phyloP scores from a whole-genome alignment of 2,113 vertebrate genomes.

The Vidua chalybeata region DNA sequence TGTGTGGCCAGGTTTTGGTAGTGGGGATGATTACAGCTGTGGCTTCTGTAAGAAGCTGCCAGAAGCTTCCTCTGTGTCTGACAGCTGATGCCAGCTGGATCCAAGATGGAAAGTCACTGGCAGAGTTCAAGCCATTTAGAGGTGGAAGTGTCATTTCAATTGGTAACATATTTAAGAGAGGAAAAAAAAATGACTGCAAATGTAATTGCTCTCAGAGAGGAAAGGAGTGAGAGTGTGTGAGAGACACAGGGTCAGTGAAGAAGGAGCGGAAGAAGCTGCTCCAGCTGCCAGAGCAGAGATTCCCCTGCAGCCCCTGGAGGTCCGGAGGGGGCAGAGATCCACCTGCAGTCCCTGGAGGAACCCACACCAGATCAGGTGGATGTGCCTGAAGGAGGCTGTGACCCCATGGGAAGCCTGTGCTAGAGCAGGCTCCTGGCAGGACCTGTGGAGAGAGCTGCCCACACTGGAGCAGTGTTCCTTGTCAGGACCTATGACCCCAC shows the following conservation, averaged over 20 bases:
- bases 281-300: background rate
- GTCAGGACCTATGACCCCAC: background rate
- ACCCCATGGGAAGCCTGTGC: fast-evolving
- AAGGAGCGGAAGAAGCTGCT: background rate
- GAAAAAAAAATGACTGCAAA: background rate
- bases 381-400: background rate
- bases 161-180: background rate
- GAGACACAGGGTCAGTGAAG: background rate
- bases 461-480: background rate
- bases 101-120: background rate
- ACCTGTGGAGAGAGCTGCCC: background rate
- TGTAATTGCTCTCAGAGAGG: background rate
- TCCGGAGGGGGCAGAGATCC: background rate
- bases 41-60: background rate
- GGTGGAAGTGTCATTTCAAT: background rate
- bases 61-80: background rate
- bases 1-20: background rate
- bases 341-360: background rate
- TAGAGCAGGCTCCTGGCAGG: background rate
- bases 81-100: too few species aligned
- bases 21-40: background rate
- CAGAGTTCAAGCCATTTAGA: too few species aligned
- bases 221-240: background rate
- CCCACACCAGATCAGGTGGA: background rate
- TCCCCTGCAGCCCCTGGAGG: background rate